phyloP scores from a whole-genome alignment of 2,797 vertebrate genomes.

The Lindbergichthys nudifrons region DNA sequence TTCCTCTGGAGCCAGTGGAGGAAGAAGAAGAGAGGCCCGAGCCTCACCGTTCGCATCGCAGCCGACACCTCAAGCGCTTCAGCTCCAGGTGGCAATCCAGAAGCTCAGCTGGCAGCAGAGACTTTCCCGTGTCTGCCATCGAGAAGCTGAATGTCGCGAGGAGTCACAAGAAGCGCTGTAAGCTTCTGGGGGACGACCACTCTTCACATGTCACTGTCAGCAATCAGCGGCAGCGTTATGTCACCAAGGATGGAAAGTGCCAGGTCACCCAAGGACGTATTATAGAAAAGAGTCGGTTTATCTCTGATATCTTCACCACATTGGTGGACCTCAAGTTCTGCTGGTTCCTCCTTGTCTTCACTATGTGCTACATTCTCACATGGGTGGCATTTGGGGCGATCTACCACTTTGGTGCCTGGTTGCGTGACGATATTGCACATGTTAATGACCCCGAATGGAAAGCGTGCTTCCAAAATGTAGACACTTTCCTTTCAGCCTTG shows the following conservation, averaged over 20 bases:
- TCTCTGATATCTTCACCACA: slow-evolving; percentile 90
- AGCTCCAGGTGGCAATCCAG: slow-evolving; percentile 70
- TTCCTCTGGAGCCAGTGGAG: slow-evolving; percentile 54
- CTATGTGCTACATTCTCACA: slow-evolving; percentile 87
- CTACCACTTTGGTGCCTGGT: slow-evolving; percentile 85
- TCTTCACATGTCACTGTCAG: slow-evolving; percentile 47
- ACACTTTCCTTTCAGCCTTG: slow-evolving; percentile 86
- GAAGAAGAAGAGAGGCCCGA: slow-evolving; percentile 43
- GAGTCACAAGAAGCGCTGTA: slow-evolving; percentile 78
- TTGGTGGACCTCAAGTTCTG: slow-evolving; percentile 89
- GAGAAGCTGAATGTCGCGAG: slow-evolving; percentile 50
- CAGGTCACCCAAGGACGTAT: slow-evolving; percentile 88
- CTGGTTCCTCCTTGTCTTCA: slow-evolving; percentile 91
- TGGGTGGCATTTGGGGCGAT: slow-evolving; percentile 86
- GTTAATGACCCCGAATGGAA: slow-evolving; percentile 79
- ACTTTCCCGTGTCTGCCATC: slow-evolving; percentile 28
- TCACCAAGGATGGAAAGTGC: slow-evolving; percentile 89
- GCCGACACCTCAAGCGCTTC: slow-evolving; percentile 54
- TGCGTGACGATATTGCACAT: slow-evolving; percentile 83
- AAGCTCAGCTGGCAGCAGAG: slow-evolving; percentile 59
- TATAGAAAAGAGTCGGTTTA: slow-evolving; percentile 85
- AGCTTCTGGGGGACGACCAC: slow-evolving; percentile 83
- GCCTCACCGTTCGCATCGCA: slow-evolving; percentile 46
- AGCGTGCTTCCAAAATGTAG: slow-evolving; percentile 86
- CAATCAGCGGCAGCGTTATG: slow-evolving; percentile 85